A percentile compares a stretch with the other conserved stretches of the same genome.
Conservation (phyloP, 2,113 vertebrate genomes). For the Charadrius vociferus region DNA sequence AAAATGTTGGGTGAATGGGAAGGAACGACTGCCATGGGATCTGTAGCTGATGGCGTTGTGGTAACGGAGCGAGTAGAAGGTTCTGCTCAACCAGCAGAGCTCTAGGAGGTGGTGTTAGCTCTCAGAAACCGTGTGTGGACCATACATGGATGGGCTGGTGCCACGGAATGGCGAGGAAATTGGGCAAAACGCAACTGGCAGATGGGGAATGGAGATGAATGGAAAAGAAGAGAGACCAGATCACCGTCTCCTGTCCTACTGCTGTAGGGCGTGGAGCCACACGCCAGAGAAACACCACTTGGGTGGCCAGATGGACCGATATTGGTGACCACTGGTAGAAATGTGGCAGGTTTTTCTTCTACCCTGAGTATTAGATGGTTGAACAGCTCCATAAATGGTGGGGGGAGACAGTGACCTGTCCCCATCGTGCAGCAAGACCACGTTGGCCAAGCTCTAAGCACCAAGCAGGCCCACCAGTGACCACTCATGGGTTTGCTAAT, state of each 20-base stretch:
- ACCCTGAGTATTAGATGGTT: background rate
- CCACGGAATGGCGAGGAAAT: background rate
- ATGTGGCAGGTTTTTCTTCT: no score
- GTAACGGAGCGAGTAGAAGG: background rate
- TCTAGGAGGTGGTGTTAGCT: background rate
- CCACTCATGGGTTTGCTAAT: background rate
- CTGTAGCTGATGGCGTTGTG: background rate
- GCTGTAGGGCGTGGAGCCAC: background rate
- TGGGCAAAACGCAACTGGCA: background rate
- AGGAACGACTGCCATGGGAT: background rate
- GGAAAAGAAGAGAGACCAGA: background rate
- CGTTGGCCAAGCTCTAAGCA: background rate
- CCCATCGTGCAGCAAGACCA: background rate
- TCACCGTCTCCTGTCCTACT: background rate
- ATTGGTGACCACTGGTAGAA: background rate
- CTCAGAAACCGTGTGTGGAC: background rate
- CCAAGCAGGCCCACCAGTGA: background rate
- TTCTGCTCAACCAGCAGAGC: background rate
- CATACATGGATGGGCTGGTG: background rate
- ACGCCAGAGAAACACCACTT: background rate
- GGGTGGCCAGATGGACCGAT: background rate
- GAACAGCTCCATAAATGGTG: background rate
- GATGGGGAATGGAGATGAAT: background rate
- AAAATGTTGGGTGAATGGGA: rapidly evolving
- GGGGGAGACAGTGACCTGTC: no score